A percentile compares a stretch with the other conserved stretches of the same genome.
phyloP scores from a whole-genome alignment of 2,888 invertebrate genomes.

The Meliscaeva auricollis region DNA sequence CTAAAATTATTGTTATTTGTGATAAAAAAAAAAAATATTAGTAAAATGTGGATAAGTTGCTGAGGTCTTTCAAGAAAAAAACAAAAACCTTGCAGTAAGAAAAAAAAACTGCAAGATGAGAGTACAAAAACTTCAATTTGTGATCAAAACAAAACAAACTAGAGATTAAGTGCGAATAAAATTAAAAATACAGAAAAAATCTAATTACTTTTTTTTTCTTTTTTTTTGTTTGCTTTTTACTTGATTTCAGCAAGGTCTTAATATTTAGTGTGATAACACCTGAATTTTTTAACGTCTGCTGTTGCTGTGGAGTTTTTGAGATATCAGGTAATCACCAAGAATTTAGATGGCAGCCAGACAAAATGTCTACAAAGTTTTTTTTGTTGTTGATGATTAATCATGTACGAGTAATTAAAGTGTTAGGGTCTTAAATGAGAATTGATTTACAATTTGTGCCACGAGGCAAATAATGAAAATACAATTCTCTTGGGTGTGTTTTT shows the following conservation, averaged over 20 bases:
- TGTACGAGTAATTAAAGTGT: too few species aligned
- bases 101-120: slow-evolving; percentile 34
- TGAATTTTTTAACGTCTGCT: not conserved
- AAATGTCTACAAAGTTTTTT: slow-evolving; percentile 8
- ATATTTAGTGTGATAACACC: not conserved
- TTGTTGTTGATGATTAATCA: not conserved
- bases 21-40: not conserved
- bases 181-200: not conserved
- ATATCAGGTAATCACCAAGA: not conserved
- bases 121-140: slow-evolving; percentile 61
- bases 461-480: too few species aligned
- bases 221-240: not conserved
- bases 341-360: not conserved
- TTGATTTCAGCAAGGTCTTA: not conserved
- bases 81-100: slow-evolving; percentile 61
- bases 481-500: too few species aligned
- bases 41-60: slow-evolving; percentile 53
- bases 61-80: slow-evolving; percentile 51
- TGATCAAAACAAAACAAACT: slow-evolving; percentile 21
- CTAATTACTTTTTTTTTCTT: not conserved
- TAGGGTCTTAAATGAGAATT: too few species aligned
- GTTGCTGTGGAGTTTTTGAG: not conserved
- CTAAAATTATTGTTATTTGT: slow-evolving; percentile 14
- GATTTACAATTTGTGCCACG: too few species aligned
- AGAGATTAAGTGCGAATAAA: slow-evolving; percentile 45